These are phyloP conservation scores for Danio albolineatus DNA, from an alignment of 2,797 vertebrate genomes.

Conservation along the genomic window DNA sequence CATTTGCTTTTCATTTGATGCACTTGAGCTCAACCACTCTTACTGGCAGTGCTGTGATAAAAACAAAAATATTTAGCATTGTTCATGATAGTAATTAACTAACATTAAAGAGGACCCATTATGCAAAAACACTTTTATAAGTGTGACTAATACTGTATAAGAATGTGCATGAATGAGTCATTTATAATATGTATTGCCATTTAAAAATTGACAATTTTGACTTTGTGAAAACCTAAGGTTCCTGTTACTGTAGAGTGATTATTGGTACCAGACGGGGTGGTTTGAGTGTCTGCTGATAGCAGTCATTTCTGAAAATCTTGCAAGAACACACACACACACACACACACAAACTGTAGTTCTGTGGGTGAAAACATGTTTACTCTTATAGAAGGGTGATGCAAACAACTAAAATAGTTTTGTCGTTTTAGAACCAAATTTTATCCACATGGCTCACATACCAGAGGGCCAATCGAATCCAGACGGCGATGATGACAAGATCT, in stretches of 20 bases:
- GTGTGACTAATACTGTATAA: too few relatives aligned
- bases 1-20: too few relatives aligned
- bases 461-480: conserved; percentile 69
- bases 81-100: too few relatives aligned
- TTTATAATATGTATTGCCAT: too few relatives aligned
- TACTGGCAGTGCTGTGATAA: too few relatives aligned
- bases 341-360: background rate
- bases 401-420: background rate
- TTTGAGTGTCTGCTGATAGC: background rate
- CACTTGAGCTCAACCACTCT: too few relatives aligned
- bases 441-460: conserved; percentile 79
- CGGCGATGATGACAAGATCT: conserved; percentile 84
- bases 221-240: too few relatives aligned
- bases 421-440: conserved; percentile 77
- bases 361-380: background rate
- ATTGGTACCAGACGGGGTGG: background rate
- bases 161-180: too few relatives aligned
- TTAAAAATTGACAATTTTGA: too few relatives aligned
- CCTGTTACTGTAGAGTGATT: background rate
- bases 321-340: background rate
- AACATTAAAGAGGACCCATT: too few relatives aligned
- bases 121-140: too few relatives aligned
- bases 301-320: background rate
- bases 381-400: background rate
- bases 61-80: too few relatives aligned